Base-by-base conservation (phyloP, 2,113 vertebrate species). In the Hippocampus mohnikei region DNA sequence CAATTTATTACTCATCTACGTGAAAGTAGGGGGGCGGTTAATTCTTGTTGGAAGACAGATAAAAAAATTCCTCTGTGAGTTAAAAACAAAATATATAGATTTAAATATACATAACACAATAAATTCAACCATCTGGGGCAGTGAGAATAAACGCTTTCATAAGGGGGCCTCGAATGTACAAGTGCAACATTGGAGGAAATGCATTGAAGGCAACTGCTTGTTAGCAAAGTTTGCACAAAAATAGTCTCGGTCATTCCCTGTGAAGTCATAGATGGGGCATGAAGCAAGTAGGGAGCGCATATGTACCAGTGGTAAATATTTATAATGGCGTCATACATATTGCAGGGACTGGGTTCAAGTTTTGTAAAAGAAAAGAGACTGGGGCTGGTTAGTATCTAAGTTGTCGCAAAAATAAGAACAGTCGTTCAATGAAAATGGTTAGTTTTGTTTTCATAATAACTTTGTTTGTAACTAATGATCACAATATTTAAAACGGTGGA, bases 141-240 rank as follows among this genome's bases (percentile, higher is more conserved):
- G 8, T 15, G 61, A 13, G 81, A 82, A 69, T 65, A 80, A 44
- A 75, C 13, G n/a, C 25, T 65, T 46, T 42, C 15, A 78, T 62
- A 79, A 77, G 67, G 65, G 33, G 46, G 58, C 64, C 42, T 8
- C 27, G 13, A 78, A 76, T 44, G 62, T 71, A 73, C 46, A 66
- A 66, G 69, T 16, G 55, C 33, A 37, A 56, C 20, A 58, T 21
- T 1, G 63, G n/a, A 67, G 73, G 61, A 64, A 74, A 79, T 74
- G 75, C 74, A 79, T 91, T 88, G 89, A 89, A 89, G 87, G 87
- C 87, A 84, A 88, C 83, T 85, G 80, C 77, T 84, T 37, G 80
- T 80, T 69, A 82, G 81, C 74, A 75, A 81, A 85, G 81, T 83
- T 84, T 81, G 81, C 85, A 85, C 84, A 73, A 76, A 82, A 82